Evolutionary conservation across 2,888 invertebrate genomes (phyloP), one percentile per base, ranked within the genome.

Genomic region (Schizaphis graminum): DNA sequence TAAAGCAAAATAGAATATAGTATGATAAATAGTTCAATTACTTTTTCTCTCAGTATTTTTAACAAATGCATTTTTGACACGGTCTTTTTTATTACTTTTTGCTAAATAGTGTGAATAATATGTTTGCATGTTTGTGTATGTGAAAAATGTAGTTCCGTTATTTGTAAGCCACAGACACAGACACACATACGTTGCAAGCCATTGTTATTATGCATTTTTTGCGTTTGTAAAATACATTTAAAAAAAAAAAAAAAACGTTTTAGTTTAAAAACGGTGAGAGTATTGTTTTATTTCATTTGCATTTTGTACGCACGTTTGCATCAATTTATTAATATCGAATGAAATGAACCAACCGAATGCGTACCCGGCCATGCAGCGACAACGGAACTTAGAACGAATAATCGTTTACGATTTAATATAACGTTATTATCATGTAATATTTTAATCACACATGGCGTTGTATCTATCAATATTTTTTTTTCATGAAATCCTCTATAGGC

Each of bases 1-100:
- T 61, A 44, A 89, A 91, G 44, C 41, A 91, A 91, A 91, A 85
- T 91, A 85, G 53, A 84, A 84, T 91, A 49, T 85, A 53, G 24
- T 85, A 85, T 85, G 85, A 91, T 56, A 44, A 85, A 57, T 86
- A 44, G 57, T 86, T 91, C 57, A 86, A 91, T 87, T 91, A 84
- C 28, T 56, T 91, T 91, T 49, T 53, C 21, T 24, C 41, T 56
- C 41, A 10, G 7, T 87, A 16, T 47, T 28, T 57, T 89, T 41
- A 88, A 35, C 91, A 56, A 91, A 85, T n/a, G 47, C 56, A 47
- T 92, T 61, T 86, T 92, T 86, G 86, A 86, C 92, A 87, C 67
- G 35, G 61, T 92, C 61, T 47, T 87, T 92, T 35, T 92, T 92
- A 91, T 91, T 91, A 49, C 77, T 26, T 77, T 91, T 91, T 91